Percentiles rank a stretch among this genome's conserved stretches.
Evolutionary conservation across 2,113 vertebrate genomes (phyloP).

Genomic region (Ia io): DNA sequence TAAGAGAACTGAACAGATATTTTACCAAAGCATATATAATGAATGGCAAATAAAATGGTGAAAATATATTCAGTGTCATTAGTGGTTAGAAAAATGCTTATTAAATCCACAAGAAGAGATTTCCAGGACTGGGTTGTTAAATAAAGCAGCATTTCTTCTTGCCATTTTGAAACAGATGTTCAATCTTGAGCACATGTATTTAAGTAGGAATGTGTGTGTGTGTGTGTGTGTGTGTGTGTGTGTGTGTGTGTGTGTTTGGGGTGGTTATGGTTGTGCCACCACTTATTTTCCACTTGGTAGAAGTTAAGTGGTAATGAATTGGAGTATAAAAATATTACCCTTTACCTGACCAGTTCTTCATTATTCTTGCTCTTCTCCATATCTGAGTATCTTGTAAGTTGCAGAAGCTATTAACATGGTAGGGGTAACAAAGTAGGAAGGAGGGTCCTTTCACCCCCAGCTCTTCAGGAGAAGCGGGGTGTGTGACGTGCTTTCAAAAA

Average conservation of each 20-base stretch:
- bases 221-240: neutral
- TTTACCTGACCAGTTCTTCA: neutral
- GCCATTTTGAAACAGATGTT: neutral
- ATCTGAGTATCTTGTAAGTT: neutral
- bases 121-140: neutral
- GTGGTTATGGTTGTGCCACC: neutral
- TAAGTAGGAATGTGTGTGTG: neutral
- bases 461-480: neutral
- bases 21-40: neutral
- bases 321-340: neutral
- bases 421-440: neutral
- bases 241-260: neutral
- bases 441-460: neutral
- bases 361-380: neutral
- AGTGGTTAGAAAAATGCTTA: neutral
- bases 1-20: neutral
- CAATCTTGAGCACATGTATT: neutral
- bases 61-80: neutral
- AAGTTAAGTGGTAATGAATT: neutral
- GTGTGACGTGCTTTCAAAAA: neutral
- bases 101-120: neutral
- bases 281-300: neutral
- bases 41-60: neutral
- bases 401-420: neutral
- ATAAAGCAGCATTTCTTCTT: neutral